These are phyloP conservation scores for Encarsia formosa DNA, from an alignment of 2,888 invertebrate species.

Conservation along the genomic window DNA sequence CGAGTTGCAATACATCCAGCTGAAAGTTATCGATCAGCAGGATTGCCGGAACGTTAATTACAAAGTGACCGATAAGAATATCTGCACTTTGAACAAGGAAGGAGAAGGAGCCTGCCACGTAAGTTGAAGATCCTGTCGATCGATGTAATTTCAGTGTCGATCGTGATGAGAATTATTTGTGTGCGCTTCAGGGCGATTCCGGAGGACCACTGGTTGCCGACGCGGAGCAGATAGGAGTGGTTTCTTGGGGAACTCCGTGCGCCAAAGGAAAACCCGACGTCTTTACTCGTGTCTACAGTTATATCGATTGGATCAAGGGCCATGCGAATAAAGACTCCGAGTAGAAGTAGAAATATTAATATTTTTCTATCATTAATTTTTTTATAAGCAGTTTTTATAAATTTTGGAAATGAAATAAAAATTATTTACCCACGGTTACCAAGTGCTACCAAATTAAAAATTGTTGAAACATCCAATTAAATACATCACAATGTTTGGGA, in stretches of 20 bases:
- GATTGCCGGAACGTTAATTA: slow-evolving; percentile 49
- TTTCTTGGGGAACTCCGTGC: slow-evolving; percentile 50
- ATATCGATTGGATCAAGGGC: slow-evolving; percentile 47
- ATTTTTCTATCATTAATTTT: too few species aligned
- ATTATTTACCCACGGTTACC: too few species aligned
- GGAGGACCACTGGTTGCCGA: slow-evolving; percentile 25
- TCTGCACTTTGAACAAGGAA: slow-evolving; percentile 58
- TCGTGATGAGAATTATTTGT: neutral
- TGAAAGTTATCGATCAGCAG: slow-evolving; percentile 55
- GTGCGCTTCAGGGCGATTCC: slow-evolving; percentile 34
- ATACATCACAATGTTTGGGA: too few species aligned
- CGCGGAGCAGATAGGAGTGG: slow-evolving; percentile 18
- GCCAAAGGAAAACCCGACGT: slow-evolving; percentile 51
- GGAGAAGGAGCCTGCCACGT: slow-evolving; percentile 65
- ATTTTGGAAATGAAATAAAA: too few species aligned
- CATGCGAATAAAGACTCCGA: slow-evolving; percentile 31
- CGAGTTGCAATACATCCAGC: slow-evolving; percentile 56
- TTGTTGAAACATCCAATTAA: too few species aligned
- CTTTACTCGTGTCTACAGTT: slow-evolving; percentile 49
- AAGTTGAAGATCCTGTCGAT: slow-evolving; percentile 54
- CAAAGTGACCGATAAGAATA: slow-evolving; percentile 54
- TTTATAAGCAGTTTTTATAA: too few species aligned
- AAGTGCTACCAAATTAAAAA: too few species aligned
- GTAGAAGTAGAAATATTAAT: too few species aligned
- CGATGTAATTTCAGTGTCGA: neutral